Evolutionary conservation across 2,113 vertebrate species (phyloP).

Genomic region (Cyprinus carpio): DNA sequence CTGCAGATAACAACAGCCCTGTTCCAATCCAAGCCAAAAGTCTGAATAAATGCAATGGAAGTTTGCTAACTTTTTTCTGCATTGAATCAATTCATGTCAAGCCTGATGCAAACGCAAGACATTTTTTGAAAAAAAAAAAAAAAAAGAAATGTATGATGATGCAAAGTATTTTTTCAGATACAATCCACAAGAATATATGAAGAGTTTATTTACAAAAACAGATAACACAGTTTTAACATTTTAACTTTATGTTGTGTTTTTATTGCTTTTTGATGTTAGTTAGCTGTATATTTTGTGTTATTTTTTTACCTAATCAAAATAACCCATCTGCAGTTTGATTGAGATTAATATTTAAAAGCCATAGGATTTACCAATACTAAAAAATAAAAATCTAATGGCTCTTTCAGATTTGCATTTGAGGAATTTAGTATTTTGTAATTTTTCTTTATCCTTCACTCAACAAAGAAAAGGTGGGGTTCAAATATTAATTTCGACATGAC

Average conservation of each 20-base stretch:
- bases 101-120: neutral
- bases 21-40: neutral
- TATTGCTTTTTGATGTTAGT: too few species aligned
- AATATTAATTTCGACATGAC: neutral
- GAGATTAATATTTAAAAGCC: neutral
- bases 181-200: neutral
- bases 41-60: neutral
- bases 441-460: neutral
- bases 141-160: neutral
- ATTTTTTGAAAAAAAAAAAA: neutral
- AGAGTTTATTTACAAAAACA: too few species aligned
- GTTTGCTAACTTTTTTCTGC: neutral
- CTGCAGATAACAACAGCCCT: constrained; percentile 6
- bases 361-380: neutral
- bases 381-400: neutral
- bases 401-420: neutral
- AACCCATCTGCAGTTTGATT: too few species aligned
- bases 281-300: too few species aligned
- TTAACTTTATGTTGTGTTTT: too few species aligned
- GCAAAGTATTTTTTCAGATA: neutral
- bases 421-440: too few species aligned
- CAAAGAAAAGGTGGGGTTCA: neutral
- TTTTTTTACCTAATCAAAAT: too few species aligned
- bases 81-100: neutral
- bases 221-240: too few species aligned